Evolutionary conservation across 2,113 vertebrate species (phyloP).

Genomic region (Datnioides undecimradiatus): DNA sequence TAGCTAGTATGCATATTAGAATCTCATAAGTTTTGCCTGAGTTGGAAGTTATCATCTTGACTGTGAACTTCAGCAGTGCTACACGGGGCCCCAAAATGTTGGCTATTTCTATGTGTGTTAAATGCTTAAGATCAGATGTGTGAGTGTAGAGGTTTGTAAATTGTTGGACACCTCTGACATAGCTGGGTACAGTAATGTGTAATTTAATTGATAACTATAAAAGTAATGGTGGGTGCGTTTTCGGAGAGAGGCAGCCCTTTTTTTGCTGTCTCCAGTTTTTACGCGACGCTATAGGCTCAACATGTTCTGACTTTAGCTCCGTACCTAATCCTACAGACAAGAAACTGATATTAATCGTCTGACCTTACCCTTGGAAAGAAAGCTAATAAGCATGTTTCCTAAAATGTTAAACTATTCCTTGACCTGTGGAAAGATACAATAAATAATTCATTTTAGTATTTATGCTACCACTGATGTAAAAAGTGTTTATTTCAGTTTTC

Average conservation of each 20-base stretch:
- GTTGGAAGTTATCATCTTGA: not conserved
- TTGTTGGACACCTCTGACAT: not conserved
- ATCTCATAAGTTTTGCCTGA: no score
- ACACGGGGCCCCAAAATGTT: not conserved
- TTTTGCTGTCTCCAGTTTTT: not conserved
- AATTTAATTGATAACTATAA: not conserved
- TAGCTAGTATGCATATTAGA: not conserved
- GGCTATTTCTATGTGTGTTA: not conserved
- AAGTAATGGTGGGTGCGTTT: not conserved
- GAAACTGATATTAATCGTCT: not conserved
- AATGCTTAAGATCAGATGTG: not conserved
- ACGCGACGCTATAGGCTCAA: not conserved
- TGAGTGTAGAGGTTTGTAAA: not conserved
- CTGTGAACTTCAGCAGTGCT: not conserved
- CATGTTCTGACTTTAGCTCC: not conserved
- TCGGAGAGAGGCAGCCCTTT: not conserved
- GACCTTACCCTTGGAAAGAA: not conserved
- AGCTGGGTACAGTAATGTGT: not conserved
- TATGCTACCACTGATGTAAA: not conserved
- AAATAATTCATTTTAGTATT: slow-evolving; percentile 1
- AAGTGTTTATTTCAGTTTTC: not conserved
- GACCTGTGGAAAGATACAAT: slow-evolving; percentile 15
- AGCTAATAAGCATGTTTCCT: not conserved
- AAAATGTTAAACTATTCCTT: not conserved
- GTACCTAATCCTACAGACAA: not conserved